phyloP scores from a whole-genome alignment of 2,797 vertebrate species.

The Scolopax rusticola region DNA sequence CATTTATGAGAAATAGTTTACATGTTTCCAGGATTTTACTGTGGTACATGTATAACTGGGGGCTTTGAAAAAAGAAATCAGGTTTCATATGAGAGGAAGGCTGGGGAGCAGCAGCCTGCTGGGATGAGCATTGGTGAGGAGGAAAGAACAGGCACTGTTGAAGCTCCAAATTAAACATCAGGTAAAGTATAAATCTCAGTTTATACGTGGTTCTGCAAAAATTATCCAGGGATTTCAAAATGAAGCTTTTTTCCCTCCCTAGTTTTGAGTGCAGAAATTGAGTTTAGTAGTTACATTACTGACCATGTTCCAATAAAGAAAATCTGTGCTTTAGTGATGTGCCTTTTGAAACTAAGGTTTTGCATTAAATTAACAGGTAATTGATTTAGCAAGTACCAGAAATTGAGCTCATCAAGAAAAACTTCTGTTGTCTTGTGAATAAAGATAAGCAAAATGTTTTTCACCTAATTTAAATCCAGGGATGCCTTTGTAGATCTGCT shows the following conservation, averaged over 20 bases:
- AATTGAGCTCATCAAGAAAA: not conserved
- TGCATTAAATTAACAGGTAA: not conserved
- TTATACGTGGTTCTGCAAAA: not conserved
- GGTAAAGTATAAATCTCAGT: not conserved
- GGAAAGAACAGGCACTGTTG: not conserved
- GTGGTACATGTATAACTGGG: not conserved
- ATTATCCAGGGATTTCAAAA: not conserved
- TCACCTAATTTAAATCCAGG: not conserved
- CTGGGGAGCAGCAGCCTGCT: not conserved
- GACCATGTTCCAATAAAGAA: not conserved
- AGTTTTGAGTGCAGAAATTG: not conserved
- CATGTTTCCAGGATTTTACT: not conserved
- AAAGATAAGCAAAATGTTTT: not conserved
- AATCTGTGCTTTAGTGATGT: not conserved
- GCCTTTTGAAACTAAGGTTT: not conserved
- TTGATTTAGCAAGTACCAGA: not conserved
- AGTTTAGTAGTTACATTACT: not conserved
- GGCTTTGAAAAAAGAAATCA: not conserved
- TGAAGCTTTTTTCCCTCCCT: not conserved
- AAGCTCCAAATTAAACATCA: not conserved
- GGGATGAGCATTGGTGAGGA: not conserved
- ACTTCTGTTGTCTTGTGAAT: not conserved
- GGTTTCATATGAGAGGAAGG: not conserved
- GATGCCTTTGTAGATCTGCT: not conserved
- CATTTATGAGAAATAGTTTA: not conserved